Conservation (phyloP, 2,113 vertebrate genomes). For the Protobothrops flavoviridis region DNA sequence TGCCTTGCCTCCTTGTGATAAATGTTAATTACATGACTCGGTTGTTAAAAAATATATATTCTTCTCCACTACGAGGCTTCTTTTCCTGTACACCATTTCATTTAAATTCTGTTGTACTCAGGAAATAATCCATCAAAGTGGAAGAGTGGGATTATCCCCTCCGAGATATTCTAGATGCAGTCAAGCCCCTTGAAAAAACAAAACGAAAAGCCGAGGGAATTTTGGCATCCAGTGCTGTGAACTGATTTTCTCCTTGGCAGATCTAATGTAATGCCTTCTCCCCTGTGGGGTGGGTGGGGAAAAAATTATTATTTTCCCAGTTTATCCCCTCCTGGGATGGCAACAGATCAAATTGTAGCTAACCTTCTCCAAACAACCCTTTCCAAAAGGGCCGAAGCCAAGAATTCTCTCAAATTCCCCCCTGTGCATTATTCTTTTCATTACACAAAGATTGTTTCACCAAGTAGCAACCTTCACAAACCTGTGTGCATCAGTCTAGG, state of each 20-base stretch:
- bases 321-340: background rate
- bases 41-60: background rate
- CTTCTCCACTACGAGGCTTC: conserved; percentile 51
- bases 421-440: background rate
- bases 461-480: background rate
- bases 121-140: conserved; percentile 35
- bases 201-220: conserved; percentile 27
- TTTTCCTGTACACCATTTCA: conserved; percentile 11
- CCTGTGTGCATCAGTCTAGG: background rate
- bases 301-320: background rate
- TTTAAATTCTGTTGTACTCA: conserved; percentile 52
- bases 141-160: conserved; percentile 46
- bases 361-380: background rate
- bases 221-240: conserved; percentile 33
- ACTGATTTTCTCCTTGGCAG: conserved; percentile 47
- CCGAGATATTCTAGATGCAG: conserved; percentile 25
- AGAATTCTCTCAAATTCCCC: background rate
- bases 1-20: conserved; percentile 54
- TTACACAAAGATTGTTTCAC: background rate
- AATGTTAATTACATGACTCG: conserved; percentile 59
- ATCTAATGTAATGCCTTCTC: conserved; percentile 31
- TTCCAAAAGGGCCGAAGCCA: background rate
- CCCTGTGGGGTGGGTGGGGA: background rate
- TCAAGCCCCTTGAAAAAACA: conserved; percentile 27
- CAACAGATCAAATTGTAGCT: background rate